Percentiles rank a stretch among this genome's conserved stretches.
Evolutionary conservation across 2,797 vertebrate species (phyloP).

Genomic region (Clarias laeviceps): DNA sequence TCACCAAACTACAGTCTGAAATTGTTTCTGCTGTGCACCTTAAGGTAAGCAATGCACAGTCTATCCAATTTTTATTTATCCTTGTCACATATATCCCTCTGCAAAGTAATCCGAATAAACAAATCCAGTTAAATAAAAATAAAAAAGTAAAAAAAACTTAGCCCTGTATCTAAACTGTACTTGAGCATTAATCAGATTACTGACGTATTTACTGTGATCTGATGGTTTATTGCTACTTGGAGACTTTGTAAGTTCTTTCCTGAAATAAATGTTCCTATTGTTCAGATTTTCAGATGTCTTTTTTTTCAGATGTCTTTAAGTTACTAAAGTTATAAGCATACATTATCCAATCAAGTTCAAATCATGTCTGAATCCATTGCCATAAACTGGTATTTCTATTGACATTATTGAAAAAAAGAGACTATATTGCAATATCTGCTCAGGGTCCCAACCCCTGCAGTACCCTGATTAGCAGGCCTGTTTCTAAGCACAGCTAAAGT

Average conservation of each 20-base stretch:
- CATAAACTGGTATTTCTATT: background rate
- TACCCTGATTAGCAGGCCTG: background rate
- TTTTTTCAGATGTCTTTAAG: conserved; percentile 4
- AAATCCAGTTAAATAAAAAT: conserved; percentile 67
- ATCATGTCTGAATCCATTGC: background rate
- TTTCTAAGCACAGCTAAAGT: background rate
- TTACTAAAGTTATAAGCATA: background rate
- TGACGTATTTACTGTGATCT: conserved; percentile 76
- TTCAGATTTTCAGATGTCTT: conserved; percentile 63
- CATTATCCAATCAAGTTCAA: background rate
- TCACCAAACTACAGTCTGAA: conserved; percentile 68
- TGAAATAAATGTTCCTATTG: conserved; percentile 85
- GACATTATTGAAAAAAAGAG: background rate
- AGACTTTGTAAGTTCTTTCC: conserved; percentile 82
- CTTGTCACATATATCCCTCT: conserved; percentile 67
- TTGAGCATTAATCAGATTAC: conserved; percentile 69
- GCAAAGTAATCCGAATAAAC: conserved; percentile 64
- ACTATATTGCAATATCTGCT: background rate
- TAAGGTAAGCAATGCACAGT: conserved; percentile 73
- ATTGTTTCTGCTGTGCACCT: conserved; percentile 72
- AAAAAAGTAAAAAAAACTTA: conserved; percentile 59
- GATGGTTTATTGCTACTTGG: conserved; percentile 82
- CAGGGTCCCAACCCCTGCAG: background rate
- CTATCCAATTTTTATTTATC: conserved; percentile 76
- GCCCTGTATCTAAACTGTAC: conserved; percentile 74